These are phyloP conservation scores for Entomobrya proxima DNA, from an alignment of 2,888 invertebrate genomes.

Conservation along the genomic window DNA sequence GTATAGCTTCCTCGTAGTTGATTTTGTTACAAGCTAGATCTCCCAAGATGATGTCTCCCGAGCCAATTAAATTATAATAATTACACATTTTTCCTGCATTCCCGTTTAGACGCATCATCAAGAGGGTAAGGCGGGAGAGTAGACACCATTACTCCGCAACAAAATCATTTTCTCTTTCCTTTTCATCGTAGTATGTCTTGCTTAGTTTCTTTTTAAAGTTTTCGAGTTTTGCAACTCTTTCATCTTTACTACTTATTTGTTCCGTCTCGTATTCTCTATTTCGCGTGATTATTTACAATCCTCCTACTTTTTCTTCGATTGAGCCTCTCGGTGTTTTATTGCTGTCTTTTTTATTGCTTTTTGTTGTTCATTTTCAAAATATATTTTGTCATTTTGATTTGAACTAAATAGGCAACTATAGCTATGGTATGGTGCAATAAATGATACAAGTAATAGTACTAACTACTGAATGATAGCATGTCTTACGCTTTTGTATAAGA, in stretches of 20 bases:
- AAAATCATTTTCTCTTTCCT: neutral
- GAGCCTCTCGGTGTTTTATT: slow-evolving; percentile 10
- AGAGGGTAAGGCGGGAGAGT: no score
- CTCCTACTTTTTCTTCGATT: neutral
- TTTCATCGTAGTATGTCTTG: no score
- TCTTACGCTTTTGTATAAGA: neutral
- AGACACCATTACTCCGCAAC: neutral
- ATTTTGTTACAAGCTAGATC: no score
- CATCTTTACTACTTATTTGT: neutral
- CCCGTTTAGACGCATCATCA: slow-evolving; percentile 1
- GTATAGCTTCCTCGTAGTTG: neutral
- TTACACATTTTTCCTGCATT: slow-evolving; percentile 41
- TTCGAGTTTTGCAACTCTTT: neutral
- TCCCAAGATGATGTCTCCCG: slow-evolving; percentile 14
- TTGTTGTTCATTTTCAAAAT: neutral
- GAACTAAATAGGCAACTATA: no score
- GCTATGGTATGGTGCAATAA: neutral
- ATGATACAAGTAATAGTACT: no score
- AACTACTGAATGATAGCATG: neutral
- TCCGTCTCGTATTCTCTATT: neutral
- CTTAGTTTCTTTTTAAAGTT: no score
- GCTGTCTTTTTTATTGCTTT: no score
- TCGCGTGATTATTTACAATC: neutral
- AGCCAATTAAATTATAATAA: slow-evolving; percentile 59
- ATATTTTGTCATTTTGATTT: no score